Evolutionary conservation across 2,797 vertebrate species (phyloP).

Genomic region (Arrhamphus sclerolepis): DNA sequence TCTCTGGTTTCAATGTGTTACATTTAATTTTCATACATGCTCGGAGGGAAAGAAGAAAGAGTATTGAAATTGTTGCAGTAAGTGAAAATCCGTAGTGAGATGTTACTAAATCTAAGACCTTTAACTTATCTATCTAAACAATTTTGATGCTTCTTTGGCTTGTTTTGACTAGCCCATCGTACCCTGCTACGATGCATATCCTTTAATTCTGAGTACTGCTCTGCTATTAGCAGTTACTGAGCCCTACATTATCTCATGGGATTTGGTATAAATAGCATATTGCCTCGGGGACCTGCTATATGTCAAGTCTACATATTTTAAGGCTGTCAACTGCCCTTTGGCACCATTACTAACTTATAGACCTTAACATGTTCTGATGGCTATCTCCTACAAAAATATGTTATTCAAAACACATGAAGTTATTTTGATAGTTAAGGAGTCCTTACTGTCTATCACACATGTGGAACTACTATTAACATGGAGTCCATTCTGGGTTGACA

Average conservation of each 20-base stretch:
- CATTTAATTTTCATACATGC: too few relatives aligned
- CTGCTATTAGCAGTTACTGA: constrained; percentile 1
- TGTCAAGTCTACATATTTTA: constrained; percentile 1
- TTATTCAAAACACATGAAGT: background rate
- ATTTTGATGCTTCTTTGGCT: background rate
- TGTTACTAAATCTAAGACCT: constrained; percentile 1
- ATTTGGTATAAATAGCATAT: background rate
- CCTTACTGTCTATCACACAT: too few relatives aligned
- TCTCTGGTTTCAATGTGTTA: too few relatives aligned
- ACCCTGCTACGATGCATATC: background rate
- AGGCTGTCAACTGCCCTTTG: background rate
- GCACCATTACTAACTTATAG: background rate
- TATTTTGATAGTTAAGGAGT: too few relatives aligned
- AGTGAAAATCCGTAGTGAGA: background rate
- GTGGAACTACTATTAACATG: too few relatives aligned
- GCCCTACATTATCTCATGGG: background rate
- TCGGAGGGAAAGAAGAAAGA: background rate
- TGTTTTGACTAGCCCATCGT: background rate
- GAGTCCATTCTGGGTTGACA: too few relatives aligned
- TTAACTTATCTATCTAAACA: background rate
- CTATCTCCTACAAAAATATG: background rate
- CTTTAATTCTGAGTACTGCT: background rate
- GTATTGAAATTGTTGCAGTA: background rate
- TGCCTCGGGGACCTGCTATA: background rate
- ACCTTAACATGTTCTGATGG: background rate